Evolutionary conservation across 35 echinoderm and acorn worm genomes (phyloP), one percentile per base, ranked within the genome.

Genomic region (Anneissia japonica): DNA sequence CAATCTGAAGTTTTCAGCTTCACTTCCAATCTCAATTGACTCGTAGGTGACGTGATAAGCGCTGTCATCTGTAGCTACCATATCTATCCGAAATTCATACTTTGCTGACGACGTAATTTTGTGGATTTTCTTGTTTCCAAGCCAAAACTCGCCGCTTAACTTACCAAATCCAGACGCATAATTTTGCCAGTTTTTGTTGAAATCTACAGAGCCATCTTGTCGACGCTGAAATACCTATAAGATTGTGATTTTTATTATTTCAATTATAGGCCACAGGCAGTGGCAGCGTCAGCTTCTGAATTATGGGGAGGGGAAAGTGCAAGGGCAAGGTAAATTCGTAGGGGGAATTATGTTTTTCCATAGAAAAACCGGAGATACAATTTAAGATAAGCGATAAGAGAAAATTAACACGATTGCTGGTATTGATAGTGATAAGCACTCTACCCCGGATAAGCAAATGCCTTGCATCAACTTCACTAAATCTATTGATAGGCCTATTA

Each of bases 81-180:
- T n/a, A n/a, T n/a, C n/a, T n/a, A n/a, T n/a, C n/a, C n/a, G n/a
- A n/a, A n/a, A n/a, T n/a, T n/a, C n/a, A n/a, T n/a, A 81, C 46
- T 40, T 40, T 23, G 37, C 9, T 12, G 11, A 81, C 46, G 38
- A 29, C 13, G 31, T 81, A 26, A 81, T 21, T 14, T 81, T 81
- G 32, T 28, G 79, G 28, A 81, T 39, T 36, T 35, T 81, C 31
- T 81, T 40, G 79, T 81, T 81, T 31, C 79, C 79, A 23, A 81
- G 17, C 79, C 79, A 81, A 40, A 81, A 81, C 35, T 81, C 79
- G 0, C 35, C 35, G 32, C 36, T 39, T 26, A 81, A 30, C 21
- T 37, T 81, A 17, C 79, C 79, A 17, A 81, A 81, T 11, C 79
- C 79, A 10, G 79, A 36, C 36, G 28, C n/a, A 30, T 81, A 81